Evolutionary conservation across 2,888 invertebrate species (phyloP).

Genomic region (Nephrotoma appendiculata): DNA sequence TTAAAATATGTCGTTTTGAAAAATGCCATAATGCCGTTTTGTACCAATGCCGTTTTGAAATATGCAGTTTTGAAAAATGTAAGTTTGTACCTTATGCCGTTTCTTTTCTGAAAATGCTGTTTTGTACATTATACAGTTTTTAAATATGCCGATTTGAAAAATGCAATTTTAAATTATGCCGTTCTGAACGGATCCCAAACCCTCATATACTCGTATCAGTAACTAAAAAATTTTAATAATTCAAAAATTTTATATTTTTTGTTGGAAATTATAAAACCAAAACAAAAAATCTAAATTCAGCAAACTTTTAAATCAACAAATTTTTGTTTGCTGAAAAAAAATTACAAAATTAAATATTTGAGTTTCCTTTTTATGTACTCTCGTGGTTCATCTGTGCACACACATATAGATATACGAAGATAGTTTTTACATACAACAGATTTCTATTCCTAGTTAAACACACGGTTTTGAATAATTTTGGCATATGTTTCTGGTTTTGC

Average conservation of each 20-base stretch:
- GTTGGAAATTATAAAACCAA: background rate
- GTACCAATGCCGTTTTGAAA: no score
- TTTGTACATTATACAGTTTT: no score
- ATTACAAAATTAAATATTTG: background rate
- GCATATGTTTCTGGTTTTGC: background rate
- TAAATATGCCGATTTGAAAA: no score
- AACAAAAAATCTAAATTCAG: background rate
- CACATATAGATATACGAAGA: background rate
- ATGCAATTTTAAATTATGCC: no score
- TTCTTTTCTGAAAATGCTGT: no score
- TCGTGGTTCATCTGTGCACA: background rate
- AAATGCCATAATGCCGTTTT: no score
- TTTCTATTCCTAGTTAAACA: background rate
- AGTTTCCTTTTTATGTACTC: background rate
- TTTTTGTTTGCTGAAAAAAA: background rate
- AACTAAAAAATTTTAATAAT: no score
- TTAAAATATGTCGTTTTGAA: no score
- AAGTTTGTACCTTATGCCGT: no score
- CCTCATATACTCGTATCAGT: no score
- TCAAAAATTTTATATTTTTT: background rate
- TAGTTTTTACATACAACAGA: background rate
- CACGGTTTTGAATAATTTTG: background rate
- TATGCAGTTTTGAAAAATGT: no score
- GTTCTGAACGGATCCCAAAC: no score
- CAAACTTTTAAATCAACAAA: background rate